Conservation (phyloP, 2,797 vertebrate genomes). For the Hypotaenidia philippensis region DNA sequence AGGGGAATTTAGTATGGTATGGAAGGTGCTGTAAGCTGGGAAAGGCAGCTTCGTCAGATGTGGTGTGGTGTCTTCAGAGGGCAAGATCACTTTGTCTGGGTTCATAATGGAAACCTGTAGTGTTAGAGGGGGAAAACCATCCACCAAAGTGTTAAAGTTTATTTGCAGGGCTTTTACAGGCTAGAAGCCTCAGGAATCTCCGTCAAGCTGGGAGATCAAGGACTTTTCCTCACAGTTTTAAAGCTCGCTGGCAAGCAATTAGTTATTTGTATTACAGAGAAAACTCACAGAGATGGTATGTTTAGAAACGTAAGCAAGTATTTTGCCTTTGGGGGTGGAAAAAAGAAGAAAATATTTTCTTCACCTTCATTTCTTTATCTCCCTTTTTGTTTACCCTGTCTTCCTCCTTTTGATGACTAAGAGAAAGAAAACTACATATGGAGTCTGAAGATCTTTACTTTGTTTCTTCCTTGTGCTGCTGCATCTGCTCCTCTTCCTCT, state of each 20-base stretch:
- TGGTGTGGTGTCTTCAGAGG: not conserved
- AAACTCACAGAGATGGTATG: not conserved
- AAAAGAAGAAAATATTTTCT: slow-evolving; percentile 32
- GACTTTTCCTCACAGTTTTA: slow-evolving; percentile 11
- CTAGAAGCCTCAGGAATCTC: slow-evolving; percentile 30
- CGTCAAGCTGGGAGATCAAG: slow-evolving; percentile 51
- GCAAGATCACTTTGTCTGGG: not conserved
- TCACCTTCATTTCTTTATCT: slow-evolving; percentile 44
- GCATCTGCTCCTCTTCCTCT: slow-evolving; percentile 64
- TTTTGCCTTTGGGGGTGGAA: not conserved
- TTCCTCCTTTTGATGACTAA: slow-evolving; percentile 60
- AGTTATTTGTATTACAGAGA: slow-evolving; percentile 45
- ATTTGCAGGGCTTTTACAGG: not conserved
- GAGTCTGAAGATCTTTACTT: slow-evolving; percentile 57
- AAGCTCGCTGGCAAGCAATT: slow-evolving; percentile 23
- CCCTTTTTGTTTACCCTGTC: slow-evolving; percentile 31
- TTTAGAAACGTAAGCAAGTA: slow-evolving; percentile 32
- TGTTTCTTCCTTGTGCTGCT: slow-evolving; percentile 58
- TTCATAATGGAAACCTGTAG: accelerated
- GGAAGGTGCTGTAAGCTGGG: not conserved
- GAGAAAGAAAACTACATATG: slow-evolving; percentile 71
- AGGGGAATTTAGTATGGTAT: accelerated
- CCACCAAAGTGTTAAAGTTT: slow-evolving; percentile 28
- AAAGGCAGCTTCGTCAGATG: not conserved
- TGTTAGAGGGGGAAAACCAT: not conserved